Evolutionary conservation across 1,140 invertebrate genomes (phyloP), one percentile per base, ranked within the genome.

Genomic region (Cepaea nemoralis): DNA sequence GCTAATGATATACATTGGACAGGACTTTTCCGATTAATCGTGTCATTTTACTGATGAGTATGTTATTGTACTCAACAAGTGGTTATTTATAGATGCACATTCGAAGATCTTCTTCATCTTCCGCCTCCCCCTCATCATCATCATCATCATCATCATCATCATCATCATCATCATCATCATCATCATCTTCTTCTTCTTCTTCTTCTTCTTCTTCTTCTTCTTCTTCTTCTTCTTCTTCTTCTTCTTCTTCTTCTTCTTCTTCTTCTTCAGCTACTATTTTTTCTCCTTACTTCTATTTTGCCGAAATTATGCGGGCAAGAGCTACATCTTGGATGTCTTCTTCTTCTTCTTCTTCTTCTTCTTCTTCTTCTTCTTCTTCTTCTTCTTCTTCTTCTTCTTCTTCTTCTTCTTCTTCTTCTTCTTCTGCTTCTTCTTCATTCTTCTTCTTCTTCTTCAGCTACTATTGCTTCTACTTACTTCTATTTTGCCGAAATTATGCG

Each of bases 331-430:
- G n/a, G n/a, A n/a, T n/a, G n/a, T n/a, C 45, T 48, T 45, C 73
- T 45, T 42, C 40, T 45, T 48, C 45, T n/a, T 76, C 73, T 76
- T 48, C 45, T 48, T 45, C 73, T 76, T 67, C 63, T 67, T 67
- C 63, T 67, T 67, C 63, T 67, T 67, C 63, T 67, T 67, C 63
- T 67, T 10, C 63, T 67, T 67, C 63, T 67, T 67, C 63, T 67
- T 67, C 63, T 67, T 67, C 63, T 67, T 24, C 63, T 67, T 67
- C 63, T 67, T 67, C 63, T 67, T 67, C 63, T 67, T 67, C 63
- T 67, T 67, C 63, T 67, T 24, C 24, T 67, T 67, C 63, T 67
- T 10, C 63, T 67, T 67, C 63, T 67, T 67, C 63, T 67, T 67
- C 63, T 67, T 67, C 63, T 67, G 8, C 63, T 67, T 67, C 63